Conservation (phyloP, 2,888 invertebrate genomes). For the Cheilosia scutellata region DNA sequence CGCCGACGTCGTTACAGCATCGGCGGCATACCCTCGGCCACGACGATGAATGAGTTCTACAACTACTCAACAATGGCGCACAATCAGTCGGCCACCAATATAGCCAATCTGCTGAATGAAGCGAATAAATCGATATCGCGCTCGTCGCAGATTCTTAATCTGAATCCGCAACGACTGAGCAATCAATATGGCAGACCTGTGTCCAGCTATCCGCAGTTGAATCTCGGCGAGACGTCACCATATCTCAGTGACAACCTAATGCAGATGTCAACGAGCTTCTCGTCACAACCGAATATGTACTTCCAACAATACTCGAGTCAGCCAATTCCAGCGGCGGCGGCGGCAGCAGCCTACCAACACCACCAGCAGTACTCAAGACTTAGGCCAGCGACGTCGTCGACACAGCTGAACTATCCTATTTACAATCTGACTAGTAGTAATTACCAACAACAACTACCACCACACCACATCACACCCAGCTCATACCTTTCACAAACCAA, state of each 20-base stretch:
- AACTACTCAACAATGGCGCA: constrained; percentile 80
- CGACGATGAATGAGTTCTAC: constrained; percentile 83
- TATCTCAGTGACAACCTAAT: constrained; percentile 83
- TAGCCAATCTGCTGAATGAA: constrained; percentile 84
- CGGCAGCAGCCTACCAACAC: constrained; percentile 74
- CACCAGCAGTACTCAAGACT: constrained; percentile 78
- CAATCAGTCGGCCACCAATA: constrained; percentile 83
- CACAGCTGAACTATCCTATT: constrained; percentile 82
- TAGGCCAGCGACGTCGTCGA: constrained; percentile 83
- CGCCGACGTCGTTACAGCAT: constrained; percentile 84
- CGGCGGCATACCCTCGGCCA: constrained; percentile 83
- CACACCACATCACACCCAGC: constrained; percentile 68
- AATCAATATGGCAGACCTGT: constrained; percentile 82
- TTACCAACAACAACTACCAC: constrained; percentile 79
- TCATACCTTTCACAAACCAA: constrained; percentile 75
- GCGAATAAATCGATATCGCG: constrained; percentile 84
- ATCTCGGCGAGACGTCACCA: constrained; percentile 82
- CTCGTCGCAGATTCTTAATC: constrained; percentile 83
- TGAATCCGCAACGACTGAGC: constrained; percentile 82
- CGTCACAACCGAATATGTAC: constrained; percentile 84
- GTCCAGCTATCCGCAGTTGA: constrained; percentile 83
- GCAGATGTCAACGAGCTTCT: constrained; percentile 84
- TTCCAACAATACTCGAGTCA: constrained; percentile 81
- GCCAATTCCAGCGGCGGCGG: constrained; percentile 76
- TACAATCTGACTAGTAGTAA: constrained; percentile 79